These are phyloP conservation scores for Crocodylus rhombifer DNA, from an alignment of 2,797 vertebrate species.

Conservation along the genomic window DNA sequence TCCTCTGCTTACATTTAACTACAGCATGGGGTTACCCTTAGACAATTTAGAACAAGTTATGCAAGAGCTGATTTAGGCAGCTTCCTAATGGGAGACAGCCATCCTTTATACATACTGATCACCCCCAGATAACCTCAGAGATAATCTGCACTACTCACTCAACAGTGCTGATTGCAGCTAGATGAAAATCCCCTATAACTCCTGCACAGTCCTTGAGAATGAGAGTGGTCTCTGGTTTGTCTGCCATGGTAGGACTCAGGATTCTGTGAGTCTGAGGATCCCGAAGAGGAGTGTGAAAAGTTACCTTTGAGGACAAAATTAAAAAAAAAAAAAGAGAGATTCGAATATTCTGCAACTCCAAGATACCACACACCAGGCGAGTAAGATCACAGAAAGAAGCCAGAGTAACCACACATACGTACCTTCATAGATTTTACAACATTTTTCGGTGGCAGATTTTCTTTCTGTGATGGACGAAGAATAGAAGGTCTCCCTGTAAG, in stretches of 20 bases:
- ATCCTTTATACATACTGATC: not conserved
- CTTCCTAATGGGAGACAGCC: not conserved
- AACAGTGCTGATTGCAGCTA: not conserved
- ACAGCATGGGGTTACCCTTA: not conserved
- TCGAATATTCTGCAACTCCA: not conserved
- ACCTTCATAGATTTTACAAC: slow-evolving; percentile 88
- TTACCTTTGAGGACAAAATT: slow-evolving; percentile 84
- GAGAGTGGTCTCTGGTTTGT: slow-evolving; percentile 72
- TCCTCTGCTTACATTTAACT: not conserved
- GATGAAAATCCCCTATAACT: slow-evolving; percentile 63
- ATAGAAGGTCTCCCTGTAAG: slow-evolving; percentile 89
- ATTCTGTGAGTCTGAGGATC: slow-evolving; percentile 91
- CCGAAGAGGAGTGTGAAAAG: slow-evolving; percentile 94
- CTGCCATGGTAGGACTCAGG: slow-evolving; percentile 83
- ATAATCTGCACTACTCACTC: slow-evolving; percentile 79
- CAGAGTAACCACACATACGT: not conserved
- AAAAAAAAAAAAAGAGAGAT: not conserved
- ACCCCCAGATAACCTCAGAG: not conserved
- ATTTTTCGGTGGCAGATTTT: slow-evolving; percentile 89
- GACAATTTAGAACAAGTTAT: not conserved
- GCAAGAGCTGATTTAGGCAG: not conserved
- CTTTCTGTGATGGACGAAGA: slow-evolving; percentile 89
- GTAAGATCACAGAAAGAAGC: not conserved
- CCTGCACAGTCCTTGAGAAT: slow-evolving; percentile 68
- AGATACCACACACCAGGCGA: not conserved